These are phyloP conservation scores for Osmerus eperlanus DNA, from an alignment of 2,113 vertebrate genomes.

Conservation along the genomic window DNA sequence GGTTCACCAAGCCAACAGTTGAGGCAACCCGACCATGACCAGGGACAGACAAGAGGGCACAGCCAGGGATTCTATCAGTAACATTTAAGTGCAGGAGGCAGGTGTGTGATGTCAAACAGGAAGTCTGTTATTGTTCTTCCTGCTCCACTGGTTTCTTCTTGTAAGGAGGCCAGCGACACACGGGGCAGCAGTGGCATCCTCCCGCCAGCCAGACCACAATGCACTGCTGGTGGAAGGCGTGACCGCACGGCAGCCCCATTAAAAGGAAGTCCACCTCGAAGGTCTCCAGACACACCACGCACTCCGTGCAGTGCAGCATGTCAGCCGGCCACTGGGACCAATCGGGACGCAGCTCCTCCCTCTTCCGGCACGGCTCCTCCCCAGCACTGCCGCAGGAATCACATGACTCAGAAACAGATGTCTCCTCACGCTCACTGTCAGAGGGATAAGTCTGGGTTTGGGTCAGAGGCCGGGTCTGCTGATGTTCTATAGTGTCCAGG, in stretches of 20 bases:
- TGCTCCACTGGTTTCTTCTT: conserved; percentile 81
- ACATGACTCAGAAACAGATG: neutral
- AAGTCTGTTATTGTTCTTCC: neutral
- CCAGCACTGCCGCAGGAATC: conserved; percentile 22
- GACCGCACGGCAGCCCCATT: conserved; percentile 91
- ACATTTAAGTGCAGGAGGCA: conserved; percentile 59
- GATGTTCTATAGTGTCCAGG: neutral
- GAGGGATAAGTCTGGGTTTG: neutral
- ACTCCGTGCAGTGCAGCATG: conserved; percentile 88
- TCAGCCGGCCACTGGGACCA: conserved; percentile 82
- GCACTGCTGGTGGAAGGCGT: conserved; percentile 96
- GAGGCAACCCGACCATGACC: conserved; percentile 38
- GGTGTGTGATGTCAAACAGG: conserved; percentile 32
- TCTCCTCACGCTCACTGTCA: neutral
- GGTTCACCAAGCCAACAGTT: neutral
- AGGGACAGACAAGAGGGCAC: conserved; percentile 79
- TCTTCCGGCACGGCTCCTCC: conserved; percentile 36
- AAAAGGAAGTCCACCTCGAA: conserved; percentile 82
- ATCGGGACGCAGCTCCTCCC: conserved; percentile 68
- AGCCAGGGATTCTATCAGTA: conserved; percentile 76
- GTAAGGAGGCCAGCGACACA: conserved; percentile 94
- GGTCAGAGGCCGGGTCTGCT: neutral
- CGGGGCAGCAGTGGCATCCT: conserved; percentile 90
- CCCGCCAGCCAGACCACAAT: conserved; percentile 90
- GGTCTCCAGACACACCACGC: conserved; percentile 96